phyloP scores from a whole-genome alignment of 2,888 invertebrate genomes.

The Oligia fasciuncula region DNA sequence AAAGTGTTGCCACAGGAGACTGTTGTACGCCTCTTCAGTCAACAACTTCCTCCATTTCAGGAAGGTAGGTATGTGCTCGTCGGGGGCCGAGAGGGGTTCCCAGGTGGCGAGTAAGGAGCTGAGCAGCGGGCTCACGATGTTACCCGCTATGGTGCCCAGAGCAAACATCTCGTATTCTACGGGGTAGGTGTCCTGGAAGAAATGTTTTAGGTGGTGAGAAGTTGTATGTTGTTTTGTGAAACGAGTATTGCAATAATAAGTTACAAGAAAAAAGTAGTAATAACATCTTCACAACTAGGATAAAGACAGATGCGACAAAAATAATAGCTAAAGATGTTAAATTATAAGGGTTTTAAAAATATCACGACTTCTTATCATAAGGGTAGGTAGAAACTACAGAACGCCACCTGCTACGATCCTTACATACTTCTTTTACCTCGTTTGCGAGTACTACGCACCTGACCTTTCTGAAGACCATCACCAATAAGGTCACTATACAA shows the following conservation, averaged over 20 bases:
- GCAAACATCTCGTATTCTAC: conserved; percentile 95
- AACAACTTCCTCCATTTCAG: conserved; percentile 93
- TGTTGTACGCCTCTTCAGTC: conserved; percentile 93
- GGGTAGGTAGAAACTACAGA: too few species aligned
- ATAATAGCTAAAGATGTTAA: background rate
- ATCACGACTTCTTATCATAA: too few species aligned
- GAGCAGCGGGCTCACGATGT: conserved; percentile 95
- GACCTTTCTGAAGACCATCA: too few species aligned
- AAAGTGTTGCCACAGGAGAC: conserved; percentile 97
- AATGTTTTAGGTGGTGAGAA: background rate
- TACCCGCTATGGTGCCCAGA: conserved; percentile 95
- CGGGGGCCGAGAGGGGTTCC: conserved; percentile 94
- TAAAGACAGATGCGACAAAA: background rate
- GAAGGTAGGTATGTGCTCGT: conserved; percentile 91
- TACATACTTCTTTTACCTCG: too few species aligned
- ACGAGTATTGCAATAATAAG: background rate
- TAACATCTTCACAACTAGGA: background rate
- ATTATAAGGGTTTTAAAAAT: background rate
- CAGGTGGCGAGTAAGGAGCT: conserved; percentile 93
- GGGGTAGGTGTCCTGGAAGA: conserved; percentile 76
- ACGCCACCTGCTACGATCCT: too few species aligned
- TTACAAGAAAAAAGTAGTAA: background rate
- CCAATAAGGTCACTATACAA: too few species aligned
- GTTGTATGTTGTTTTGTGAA: background rate
- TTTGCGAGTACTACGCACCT: too few species aligned